Percentiles rank a stretch among this genome's conserved stretches.
Evolutionary conservation across 2,113 vertebrate genomes (phyloP).

Genomic region (Rhabdornis inornatus): DNA sequence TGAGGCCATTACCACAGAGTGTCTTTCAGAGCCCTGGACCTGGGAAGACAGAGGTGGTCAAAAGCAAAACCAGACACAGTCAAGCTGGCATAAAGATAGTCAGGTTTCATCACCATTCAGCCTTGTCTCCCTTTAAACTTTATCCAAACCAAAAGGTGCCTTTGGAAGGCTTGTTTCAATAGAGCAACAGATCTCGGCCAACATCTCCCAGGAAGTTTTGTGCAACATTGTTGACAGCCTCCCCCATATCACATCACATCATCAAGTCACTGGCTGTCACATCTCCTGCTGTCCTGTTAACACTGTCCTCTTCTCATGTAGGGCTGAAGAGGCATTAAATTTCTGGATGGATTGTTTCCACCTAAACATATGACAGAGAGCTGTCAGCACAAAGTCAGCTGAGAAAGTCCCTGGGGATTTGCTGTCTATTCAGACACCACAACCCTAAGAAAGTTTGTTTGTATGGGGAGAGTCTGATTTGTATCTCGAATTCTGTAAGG

Average conservation of each 20-base stretch:
- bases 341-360: neutral
- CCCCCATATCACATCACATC: neutral
- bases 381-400: neutral
- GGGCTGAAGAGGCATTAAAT: neutral
- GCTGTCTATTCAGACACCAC: neutral
- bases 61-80: neutral
- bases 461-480: neutral
- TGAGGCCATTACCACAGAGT: neutral
- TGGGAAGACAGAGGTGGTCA: neutral
- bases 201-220: neutral
- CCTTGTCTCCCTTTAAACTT: neutral
- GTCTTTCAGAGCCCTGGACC: neutral
- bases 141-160: neutral
- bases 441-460: neutral
- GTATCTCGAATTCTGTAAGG: neutral
- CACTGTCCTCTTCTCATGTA: neutral
- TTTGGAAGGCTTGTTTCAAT: neutral
- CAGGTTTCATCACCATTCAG: neutral
- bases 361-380: neutral
- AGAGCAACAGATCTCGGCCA: neutral
- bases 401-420: neutral
- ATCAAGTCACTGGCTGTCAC: neutral
- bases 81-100: neutral
- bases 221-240: neutral
- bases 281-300: neutral